phyloP scores from a whole-genome alignment of 2,113 vertebrate genomes.

The Elgaria multicarinata region DNA sequence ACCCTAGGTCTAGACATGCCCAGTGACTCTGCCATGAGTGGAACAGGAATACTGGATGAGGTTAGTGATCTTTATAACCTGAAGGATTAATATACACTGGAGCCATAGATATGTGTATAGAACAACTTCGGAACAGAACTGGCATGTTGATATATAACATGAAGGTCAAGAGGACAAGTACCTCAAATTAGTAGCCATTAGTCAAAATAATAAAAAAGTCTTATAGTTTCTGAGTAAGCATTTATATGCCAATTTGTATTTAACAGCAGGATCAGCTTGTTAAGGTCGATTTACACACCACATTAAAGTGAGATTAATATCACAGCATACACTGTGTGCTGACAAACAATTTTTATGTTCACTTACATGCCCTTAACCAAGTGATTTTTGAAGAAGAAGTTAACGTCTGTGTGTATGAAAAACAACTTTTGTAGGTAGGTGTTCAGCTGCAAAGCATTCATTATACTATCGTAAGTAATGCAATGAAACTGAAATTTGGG shows the following conservation, averaged over 20 bases:
- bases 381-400: slow-evolving; percentile 8
- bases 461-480: not conserved
- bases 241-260: not conserved
- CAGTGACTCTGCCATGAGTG: not conserved
- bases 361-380: not conserved
- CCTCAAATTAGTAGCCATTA: not conserved
- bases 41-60: too few relatives aligned
- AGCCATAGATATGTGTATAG: not conserved
- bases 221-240: slow-evolving; percentile 7
- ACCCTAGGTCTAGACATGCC: too few relatives aligned
- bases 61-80: not conserved
- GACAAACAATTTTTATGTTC: slow-evolving; percentile 29
- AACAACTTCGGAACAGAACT: not conserved
- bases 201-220: slow-evolving; percentile 24
- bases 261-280: slow-evolving; percentile 5
- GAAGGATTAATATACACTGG: fast-evolving
- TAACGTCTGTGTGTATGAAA: not conserved
- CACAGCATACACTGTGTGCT: slow-evolving; percentile 4
- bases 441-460: not conserved
- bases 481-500: not conserved
- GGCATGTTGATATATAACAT: not conserved
- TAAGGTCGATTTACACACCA: not conserved
- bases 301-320: slow-evolving; percentile 19
- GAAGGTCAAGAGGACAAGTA: not conserved
- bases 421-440: slow-evolving; percentile 17